Conservation (phyloP, 1,140 invertebrate genomes). For the Helicoverpa armigera region DNA sequence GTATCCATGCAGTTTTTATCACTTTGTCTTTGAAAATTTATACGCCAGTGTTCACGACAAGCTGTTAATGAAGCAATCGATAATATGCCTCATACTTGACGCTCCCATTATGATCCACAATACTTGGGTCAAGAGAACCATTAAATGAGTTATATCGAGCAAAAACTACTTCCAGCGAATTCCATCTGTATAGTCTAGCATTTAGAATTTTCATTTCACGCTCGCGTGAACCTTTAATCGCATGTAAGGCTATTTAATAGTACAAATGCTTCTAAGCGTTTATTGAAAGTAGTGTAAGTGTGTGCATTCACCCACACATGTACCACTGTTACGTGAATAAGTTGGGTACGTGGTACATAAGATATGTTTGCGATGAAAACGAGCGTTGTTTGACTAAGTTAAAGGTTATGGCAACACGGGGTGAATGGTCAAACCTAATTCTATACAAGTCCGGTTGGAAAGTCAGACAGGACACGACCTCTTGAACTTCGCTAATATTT, state of each 20-base stretch:
- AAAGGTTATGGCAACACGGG: conserved; percentile 41
- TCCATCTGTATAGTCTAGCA: conserved; percentile 47
- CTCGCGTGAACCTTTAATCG: conserved; percentile 71
- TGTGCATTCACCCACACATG: conserved; percentile 38
- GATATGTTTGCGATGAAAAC: conserved; percentile 16
- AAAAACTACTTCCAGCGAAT: conserved; percentile 50
- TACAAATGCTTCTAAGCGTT: conserved; percentile 64
- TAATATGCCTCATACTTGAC: conserved; percentile 25
- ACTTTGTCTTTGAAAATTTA: conserved; percentile 22
- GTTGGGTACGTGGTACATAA: background rate
- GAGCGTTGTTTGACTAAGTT: conserved; percentile 22
- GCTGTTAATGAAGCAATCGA: conserved; percentile 35
- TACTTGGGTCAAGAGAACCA: conserved; percentile 53
- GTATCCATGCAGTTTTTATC: background rate
- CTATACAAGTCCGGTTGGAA: background rate
- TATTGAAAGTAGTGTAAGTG: conserved; percentile 61
- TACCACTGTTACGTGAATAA: background rate
- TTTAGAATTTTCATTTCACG: conserved; percentile 74
- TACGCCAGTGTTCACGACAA: conserved; percentile 5
- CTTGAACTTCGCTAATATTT: background rate
- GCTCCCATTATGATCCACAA: conserved; percentile 1
- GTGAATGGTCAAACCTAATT: conserved; percentile 7
- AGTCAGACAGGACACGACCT: background rate
- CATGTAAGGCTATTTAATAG: conserved; percentile 69
- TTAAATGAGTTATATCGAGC: conserved; percentile 48